Evolutionary conservation across 2,797 vertebrate genomes (phyloP).

Genomic region (Parotocinclus haroldoi): DNA sequence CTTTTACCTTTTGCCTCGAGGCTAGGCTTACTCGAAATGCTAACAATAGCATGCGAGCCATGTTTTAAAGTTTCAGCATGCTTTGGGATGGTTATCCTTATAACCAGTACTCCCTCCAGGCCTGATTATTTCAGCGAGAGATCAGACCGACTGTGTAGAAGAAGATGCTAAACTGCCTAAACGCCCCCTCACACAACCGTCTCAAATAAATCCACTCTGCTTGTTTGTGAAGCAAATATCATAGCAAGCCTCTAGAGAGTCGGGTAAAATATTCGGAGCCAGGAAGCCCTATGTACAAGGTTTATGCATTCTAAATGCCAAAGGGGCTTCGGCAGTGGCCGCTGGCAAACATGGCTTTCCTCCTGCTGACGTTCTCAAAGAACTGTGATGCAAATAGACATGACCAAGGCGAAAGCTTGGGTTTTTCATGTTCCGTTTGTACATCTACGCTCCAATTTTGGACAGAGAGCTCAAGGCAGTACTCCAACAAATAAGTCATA

Average conservation of each 20-base stretch:
- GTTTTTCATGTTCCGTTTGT: conserved; percentile 12
- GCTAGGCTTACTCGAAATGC: conserved; percentile 15
- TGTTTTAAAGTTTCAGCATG: conserved; percentile 16
- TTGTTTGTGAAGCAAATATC: conserved; percentile 35
- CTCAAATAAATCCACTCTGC: conserved; percentile 9
- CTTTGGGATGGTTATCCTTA: conserved; percentile 8
- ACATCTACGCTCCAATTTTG: conserved; percentile 14
- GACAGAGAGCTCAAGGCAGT: background rate
- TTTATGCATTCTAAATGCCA: conserved; percentile 11
- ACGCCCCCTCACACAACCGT: conserved; percentile 4
- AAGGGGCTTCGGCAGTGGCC: background rate
- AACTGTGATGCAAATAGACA: background rate
- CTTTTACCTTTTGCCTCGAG: conserved; percentile 13
- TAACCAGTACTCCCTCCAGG: conserved; percentile 24
- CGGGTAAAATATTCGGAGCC: background rate
- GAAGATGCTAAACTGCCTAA: conserved; percentile 2
- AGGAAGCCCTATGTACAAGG: background rate
- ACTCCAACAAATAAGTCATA: no score
- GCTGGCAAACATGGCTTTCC: conserved; percentile 8
- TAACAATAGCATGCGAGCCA: conserved; percentile 29
- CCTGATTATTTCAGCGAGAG: conserved; percentile 35
- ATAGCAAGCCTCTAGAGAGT: conserved; percentile 3
- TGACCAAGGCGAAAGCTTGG: conserved; percentile 8
- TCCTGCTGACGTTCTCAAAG: conserved; percentile 14
- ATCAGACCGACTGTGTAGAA: conserved; percentile 21